Conservation (phyloP, 2,113 vertebrate genomes). For the Brienomyrus brachyistius region DNA sequence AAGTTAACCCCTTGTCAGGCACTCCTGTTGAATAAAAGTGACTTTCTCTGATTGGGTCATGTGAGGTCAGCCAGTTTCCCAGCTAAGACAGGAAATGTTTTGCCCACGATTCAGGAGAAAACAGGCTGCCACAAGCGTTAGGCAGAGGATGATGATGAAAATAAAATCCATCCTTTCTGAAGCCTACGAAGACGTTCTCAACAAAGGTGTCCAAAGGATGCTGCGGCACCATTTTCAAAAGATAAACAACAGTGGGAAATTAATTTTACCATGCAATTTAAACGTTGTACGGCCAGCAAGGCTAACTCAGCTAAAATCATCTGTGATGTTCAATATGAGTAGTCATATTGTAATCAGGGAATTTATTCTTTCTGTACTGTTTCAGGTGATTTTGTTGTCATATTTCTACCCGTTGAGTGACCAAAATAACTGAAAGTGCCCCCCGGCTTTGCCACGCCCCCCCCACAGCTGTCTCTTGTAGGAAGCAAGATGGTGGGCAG, state of each 20-base stretch:
- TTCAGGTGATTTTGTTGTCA: background rate
- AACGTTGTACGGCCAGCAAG: background rate
- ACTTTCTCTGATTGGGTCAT: background rate
- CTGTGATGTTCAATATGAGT: background rate
- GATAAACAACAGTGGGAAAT: background rate
- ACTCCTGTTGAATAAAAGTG: background rate
- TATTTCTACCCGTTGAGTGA: background rate
- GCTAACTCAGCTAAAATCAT: background rate
- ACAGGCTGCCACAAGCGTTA: background rate
- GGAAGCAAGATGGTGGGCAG: slow-evolving; percentile 82
- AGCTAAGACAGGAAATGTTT: background rate
- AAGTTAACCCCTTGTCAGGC: background rate
- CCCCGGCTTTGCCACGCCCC: background rate
- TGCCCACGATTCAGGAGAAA: background rate
- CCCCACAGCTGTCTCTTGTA: slow-evolving; percentile 81
- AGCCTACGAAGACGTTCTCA: background rate
- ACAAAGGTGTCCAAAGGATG: background rate
- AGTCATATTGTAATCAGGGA: background rate
- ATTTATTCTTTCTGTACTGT: background rate
- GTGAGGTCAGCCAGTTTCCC: background rate
- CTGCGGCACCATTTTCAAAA: background rate
- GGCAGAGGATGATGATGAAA: background rate
- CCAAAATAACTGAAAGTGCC: background rate
- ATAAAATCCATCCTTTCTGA: background rate
- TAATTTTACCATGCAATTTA: no score